Evolutionary conservation across 2,797 vertebrate species (phyloP), one percentile per base, ranked within the genome.

Genomic region (Ambastaia sidthimunki): DNA sequence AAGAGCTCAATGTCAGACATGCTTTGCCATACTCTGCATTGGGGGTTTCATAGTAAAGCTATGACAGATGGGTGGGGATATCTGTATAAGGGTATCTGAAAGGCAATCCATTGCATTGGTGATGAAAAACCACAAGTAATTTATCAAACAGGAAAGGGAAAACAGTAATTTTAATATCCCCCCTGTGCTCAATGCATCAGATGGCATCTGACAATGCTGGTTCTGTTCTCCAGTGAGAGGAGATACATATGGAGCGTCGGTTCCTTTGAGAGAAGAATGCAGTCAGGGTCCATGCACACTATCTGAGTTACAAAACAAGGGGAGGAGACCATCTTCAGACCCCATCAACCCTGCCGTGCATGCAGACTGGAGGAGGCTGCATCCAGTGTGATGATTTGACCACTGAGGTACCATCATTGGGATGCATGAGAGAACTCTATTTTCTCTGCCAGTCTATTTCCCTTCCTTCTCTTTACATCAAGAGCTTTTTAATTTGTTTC

Each of bases 31-130:
- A 73, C 34, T 57, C 16, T 41, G 11, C 83, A 59, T 78, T 67
- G 66, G 75, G 63, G 78, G 63, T 75, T 84, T 82, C 71, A 52
- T 11, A 18, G 41, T 69, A 31, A 63, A 75, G 63, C 70, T 52
- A 62, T 71, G 67, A 75, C 80, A 86, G 85, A 86, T 83, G 78
- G 80, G 74, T 81, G 65, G 80, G 79, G 65, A 67, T 80, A 73
- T 84, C 59, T 82, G 74, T 84, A 84, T 80, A 68, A 80, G 84
- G 81, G 65, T 76, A 83, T 81, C 82, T 83, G 79, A 81, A 83
- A 86, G 84, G 82, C 82, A 78, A 84, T 86, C 82, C 74, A 52
- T 71, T 78, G 71, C 50, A 60, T 67, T 71, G 71, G 52, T 54
- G 31, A 79, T 67, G 67, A 59, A 71, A 67, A 67, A 68, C 19